Conservation (phyloP, 2,888 invertebrate genomes). For the Choreutis nemorana region DNA sequence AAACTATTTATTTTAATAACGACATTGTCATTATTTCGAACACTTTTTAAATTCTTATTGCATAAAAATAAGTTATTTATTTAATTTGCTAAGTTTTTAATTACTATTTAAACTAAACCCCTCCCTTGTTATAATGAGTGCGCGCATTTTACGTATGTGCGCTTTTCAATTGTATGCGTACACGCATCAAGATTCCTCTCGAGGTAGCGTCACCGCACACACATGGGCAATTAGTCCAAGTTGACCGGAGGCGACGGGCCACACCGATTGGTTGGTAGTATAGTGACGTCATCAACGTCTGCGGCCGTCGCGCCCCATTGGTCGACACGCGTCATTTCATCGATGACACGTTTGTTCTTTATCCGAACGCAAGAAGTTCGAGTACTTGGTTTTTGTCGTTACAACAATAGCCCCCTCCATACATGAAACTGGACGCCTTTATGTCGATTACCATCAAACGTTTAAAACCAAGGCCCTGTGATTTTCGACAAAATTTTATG, state of each 20-base stretch:
- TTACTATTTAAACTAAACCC: too few species aligned
- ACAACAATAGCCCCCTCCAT: constrained; percentile 39
- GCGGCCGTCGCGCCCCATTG: constrained; percentile 64
- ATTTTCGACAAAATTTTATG: constrained; percentile 13
- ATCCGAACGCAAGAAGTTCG: constrained; percentile 54
- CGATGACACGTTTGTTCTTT: constrained; percentile 67
- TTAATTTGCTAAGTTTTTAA: too few species aligned
- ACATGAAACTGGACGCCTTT: constrained; percentile 24
- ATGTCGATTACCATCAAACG: constrained; percentile 23
- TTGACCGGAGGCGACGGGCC: constrained; percentile 61
- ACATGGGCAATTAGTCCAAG: constrained; percentile 65
- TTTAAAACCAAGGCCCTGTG: constrained; percentile 11
- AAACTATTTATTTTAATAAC: too few species aligned
- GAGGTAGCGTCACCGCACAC: constrained; percentile 58
- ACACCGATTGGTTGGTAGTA: constrained; percentile 47
- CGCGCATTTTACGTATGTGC: too few species aligned
- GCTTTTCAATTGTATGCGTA: constrained; percentile 27
- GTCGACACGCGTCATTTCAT: constrained; percentile 65
- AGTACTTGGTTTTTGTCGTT: constrained; percentile 48
- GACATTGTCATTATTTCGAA: too few species aligned
- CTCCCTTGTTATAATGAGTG: too few species aligned
- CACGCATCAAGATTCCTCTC: constrained; percentile 53
- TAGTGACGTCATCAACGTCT: constrained; percentile 58
- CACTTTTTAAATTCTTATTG: too few species aligned
- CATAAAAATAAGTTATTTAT: too few species aligned